Conservation (phyloP, 2,113 vertebrate species). For the Gavia stellata region DNA sequence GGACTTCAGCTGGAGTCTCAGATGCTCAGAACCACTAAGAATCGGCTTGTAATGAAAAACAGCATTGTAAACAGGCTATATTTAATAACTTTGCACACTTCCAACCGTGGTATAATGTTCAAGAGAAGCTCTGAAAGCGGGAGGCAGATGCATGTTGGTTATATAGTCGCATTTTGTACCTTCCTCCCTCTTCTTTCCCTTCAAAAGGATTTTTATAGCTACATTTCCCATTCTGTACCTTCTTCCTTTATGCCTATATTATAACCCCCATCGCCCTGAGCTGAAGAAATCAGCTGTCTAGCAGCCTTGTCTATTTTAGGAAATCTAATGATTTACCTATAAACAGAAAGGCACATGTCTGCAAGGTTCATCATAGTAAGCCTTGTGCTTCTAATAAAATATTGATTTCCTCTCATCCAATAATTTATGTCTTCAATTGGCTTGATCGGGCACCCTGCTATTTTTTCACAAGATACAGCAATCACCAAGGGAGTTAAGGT, state of each 20-base stretch:
- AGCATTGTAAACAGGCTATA: background rate
- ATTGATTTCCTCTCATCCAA: background rate
- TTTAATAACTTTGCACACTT: background rate
- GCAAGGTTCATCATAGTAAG: background rate
- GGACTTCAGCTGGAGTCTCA: background rate
- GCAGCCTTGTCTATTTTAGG: background rate
- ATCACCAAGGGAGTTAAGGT: background rate
- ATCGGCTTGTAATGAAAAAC: background rate
- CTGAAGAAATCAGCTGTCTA: background rate
- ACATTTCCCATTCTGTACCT: background rate
- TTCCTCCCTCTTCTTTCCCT: background rate
- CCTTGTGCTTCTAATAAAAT: background rate
- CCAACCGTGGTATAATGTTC: background rate
- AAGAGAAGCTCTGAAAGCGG: background rate
- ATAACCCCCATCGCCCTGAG: background rate
- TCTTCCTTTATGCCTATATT: background rate
- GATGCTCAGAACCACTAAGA: background rate
- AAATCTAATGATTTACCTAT: constrained; percentile 21
- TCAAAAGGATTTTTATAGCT: background rate
- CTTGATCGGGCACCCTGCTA: background rate
- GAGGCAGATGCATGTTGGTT: background rate
- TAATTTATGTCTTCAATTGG: background rate
- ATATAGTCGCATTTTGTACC: background rate
- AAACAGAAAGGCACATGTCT: background rate
- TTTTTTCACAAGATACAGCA: background rate